A percentile compares a stretch with the other conserved stretches of the same genome.
Conservation (phyloP, 2,888 invertebrate genomes). For the Trichopria drosophilae region DNA sequence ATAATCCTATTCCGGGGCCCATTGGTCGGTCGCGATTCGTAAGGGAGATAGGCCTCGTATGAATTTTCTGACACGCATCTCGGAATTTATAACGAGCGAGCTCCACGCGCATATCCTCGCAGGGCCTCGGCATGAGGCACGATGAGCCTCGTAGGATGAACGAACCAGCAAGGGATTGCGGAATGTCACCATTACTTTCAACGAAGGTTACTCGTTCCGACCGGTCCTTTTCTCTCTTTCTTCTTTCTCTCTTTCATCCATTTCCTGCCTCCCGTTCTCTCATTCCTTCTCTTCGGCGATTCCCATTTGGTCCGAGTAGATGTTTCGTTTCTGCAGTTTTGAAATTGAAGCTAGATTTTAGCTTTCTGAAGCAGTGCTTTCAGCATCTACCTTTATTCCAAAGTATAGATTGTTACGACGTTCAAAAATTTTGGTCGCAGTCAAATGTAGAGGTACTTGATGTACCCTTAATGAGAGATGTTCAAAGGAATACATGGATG, state of each 20-base stretch:
- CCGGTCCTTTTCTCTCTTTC: constrained; percentile 26
- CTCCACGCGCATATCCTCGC: constrained; percentile 19
- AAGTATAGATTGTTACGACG: too few relatives aligned
- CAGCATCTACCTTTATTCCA: too few relatives aligned
- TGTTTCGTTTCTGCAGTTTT: too few relatives aligned
- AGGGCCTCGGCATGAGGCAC: constrained; percentile 1
- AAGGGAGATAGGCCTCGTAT: constrained; percentile 31
- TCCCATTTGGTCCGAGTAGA: too few relatives aligned
- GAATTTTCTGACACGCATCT: constrained; percentile 38
- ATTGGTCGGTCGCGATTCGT: constrained; percentile 31
- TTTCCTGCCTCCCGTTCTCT: background rate
- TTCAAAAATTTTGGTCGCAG: too few relatives aligned
- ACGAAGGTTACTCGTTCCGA: constrained; percentile 38
- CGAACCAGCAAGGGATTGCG: constrained; percentile 22
- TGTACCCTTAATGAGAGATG: too few relatives aligned
- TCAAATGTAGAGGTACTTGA: too few relatives aligned
- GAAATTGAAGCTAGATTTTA: too few relatives aligned
- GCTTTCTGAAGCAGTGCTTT: too few relatives aligned
- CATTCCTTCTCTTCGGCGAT: constrained; percentile 2
- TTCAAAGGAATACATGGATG: too few relatives aligned
- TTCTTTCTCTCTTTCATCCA: background rate
- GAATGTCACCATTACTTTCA: constrained; percentile 44
- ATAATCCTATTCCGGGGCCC: constrained; percentile 43
- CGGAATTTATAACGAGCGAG: constrained; percentile 37
- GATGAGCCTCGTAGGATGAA: too few relatives aligned